Evolutionary conservation across 2,797 vertebrate species (phyloP), one percentile per base, ranked within the genome.

Genomic region (Diglossa cyanea): DNA sequence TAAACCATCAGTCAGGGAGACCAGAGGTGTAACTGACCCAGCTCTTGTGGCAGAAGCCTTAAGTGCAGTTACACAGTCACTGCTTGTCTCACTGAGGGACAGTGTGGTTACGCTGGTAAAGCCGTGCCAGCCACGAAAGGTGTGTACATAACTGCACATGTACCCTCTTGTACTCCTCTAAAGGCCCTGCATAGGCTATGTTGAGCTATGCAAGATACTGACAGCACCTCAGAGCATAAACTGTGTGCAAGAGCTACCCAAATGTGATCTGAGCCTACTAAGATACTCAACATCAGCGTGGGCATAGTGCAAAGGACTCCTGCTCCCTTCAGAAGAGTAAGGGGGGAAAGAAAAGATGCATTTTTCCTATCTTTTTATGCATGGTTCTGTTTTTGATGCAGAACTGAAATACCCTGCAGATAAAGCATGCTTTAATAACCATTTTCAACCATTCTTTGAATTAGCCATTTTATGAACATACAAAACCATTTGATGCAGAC

Each of bases 221-320:
- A 30, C 61, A 53, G 33, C 5, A 39, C 33, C 33, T 24, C 1
- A 1, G 20, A 68, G 45, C 42, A 72, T 2, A 31, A 45, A 35
- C 7, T 2, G 4, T 1, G 7, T 9, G 15, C 67, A 67, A 35
- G 24, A 63, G 10, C 5, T 51, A 48, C 8, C n/a, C 2, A 1
- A 78, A 71, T 1, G 3, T 19, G n/a, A 77, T 1, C 20, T 4
- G 26, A 73, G 45, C 21, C 19, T 16, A 24, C 66, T 16, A 12
- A 77, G 11, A 63, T 19, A 58, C 13, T 25, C 2, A 0, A 12
- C 21, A 48, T 31, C 60, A 35, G 35, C 45, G 70, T 0, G 3
- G 20, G 33, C 33, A 58, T 3, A 78, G n/a, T 10, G 25, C 51
- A 75, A 81, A 35, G 13, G 26, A 63, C 26, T 45, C 13, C 67